Evolutionary conservation across 2,888 invertebrate species (phyloP).

Genomic region (Scelioninae gen. 2): DNA sequence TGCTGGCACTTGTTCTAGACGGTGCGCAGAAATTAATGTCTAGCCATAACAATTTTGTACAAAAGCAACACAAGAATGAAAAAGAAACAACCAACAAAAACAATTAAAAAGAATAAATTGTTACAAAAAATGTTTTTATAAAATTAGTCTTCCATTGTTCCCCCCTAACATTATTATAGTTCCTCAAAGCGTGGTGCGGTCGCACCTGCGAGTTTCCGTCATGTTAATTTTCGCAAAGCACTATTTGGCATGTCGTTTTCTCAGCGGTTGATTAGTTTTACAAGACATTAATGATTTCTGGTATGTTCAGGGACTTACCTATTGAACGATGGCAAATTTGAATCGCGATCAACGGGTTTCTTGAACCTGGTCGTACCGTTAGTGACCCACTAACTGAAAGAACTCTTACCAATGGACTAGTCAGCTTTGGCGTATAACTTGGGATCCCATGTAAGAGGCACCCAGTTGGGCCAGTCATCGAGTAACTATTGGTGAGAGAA

Average conservation of each 20-base stretch:
- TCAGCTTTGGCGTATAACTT: constrained; percentile 61
- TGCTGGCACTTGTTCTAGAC: constrained; percentile 25
- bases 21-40: constrained; percentile 12
- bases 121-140: constrained; percentile 68
- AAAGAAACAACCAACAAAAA: constrained; percentile 60
- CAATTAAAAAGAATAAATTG: constrained; percentile 70
- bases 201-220: neutral
- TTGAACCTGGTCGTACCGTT: constrained; percentile 74
- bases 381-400: constrained; percentile 74
- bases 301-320: constrained; percentile 30
- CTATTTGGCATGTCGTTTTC: constrained; percentile 18
- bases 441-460: constrained; percentile 49
- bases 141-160: constrained; percentile 39
- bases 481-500: constrained; percentile 63
- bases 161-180: neutral
- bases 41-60: constrained; percentile 26
- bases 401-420: constrained; percentile 67
- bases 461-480: constrained; percentile 64
- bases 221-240: too few species aligned
- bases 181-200: too few species aligned
- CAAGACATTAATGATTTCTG: constrained; percentile 29
- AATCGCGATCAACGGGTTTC: constrained; percentile 68
- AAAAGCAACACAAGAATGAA: constrained; percentile 29
- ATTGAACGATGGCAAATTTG: constrained; percentile 62
- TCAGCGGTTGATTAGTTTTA: constrained; percentile 26